Evolutionary conservation across 2,888 invertebrate genomes (phyloP).

Genomic region (Altica lythri): DNA sequence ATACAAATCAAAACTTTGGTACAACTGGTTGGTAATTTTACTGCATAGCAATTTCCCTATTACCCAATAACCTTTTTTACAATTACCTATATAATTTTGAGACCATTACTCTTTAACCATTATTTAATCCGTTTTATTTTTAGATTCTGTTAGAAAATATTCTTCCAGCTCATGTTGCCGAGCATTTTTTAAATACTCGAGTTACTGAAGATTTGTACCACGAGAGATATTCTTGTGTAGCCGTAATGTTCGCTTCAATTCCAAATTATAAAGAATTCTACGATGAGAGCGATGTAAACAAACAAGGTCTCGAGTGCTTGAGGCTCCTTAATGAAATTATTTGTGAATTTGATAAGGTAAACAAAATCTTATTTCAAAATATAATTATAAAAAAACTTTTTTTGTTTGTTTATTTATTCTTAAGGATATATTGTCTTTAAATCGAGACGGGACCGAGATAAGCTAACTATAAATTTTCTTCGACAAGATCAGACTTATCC

Average conservation of each 20-base stretch:
- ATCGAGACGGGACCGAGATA: neutral
- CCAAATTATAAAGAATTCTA: slow-evolving; percentile 98
- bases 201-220: slow-evolving; percentile 88
- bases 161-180: slow-evolving; percentile 93
- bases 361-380: neutral
- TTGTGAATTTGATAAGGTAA: slow-evolving; percentile 95
- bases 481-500: no score
- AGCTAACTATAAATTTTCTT: no score
- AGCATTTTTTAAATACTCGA: slow-evolving; percentile 82
- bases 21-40: no score
- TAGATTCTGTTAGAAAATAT: slow-evolving; percentile 93
- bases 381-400: neutral
- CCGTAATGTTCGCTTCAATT: slow-evolving; percentile 98
- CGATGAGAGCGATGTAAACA: slow-evolving; percentile 94
- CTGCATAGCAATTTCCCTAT: no score
- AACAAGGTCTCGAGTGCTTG: slow-evolving; percentile 93
- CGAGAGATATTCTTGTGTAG: slow-evolving; percentile 89
- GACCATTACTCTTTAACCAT: neutral
- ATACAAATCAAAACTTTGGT: no score
- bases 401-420: no score
- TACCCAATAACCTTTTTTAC: no score
- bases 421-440: no score
- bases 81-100: neutral
- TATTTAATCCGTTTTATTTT: slow-evolving; percentile 39
- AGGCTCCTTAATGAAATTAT: slow-evolving; percentile 95